Base-by-base conservation (phyloP, 2,797 vertebrate genomes). In the Myoxocephalus aenaeus region DNA sequence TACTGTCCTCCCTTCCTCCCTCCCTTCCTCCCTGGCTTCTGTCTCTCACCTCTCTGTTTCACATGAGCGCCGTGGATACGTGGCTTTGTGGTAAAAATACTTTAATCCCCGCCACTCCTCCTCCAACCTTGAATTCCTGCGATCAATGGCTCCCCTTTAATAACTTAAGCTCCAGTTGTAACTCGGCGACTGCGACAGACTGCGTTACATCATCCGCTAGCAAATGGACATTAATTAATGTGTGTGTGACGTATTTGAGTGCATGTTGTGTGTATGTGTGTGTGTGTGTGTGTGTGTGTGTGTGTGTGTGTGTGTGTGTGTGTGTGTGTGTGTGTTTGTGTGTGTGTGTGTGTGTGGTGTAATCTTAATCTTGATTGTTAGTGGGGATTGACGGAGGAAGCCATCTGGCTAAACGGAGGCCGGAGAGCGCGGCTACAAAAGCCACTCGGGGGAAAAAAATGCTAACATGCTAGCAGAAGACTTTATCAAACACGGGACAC, bases 81-180 rank as follows among this genome's bases (percentile, higher is more conserved):
- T 85, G 86, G 94, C 95, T 96, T 94, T 95, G 96, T 11, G 94
- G 93, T 91, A 96, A 96, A 97, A 98, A 94, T 96, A 96, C 95
- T 94, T 93, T 97, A 98, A 98, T 97, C 97, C 86, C 2, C 14
- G 84, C 80, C 89, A 89, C 93, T 96, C 93, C 88, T 92, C 92
- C 89, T 92, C 92, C 66, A 94, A 89, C 93, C 92, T 89, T 90
- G 90, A 89, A 87, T 94, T 94, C 91, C 89, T 1, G 93, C 91
- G 89, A 94, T 89, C 87, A 69, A 89, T 89, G 96, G 92, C 94
- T 32, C 95, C 92, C 73, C 90, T 96, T 96, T 96, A 97, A 97
- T 96, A 97, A 96, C 95, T 95, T 97, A 96, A 98, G 93, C 97
- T 93, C 91, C 86, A 79, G 87, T 91, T 93, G 93, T 95, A 95